Evolutionary conservation across 2,797 vertebrate genomes (phyloP).

Genomic region (Gymnocypris eckloni): DNA sequence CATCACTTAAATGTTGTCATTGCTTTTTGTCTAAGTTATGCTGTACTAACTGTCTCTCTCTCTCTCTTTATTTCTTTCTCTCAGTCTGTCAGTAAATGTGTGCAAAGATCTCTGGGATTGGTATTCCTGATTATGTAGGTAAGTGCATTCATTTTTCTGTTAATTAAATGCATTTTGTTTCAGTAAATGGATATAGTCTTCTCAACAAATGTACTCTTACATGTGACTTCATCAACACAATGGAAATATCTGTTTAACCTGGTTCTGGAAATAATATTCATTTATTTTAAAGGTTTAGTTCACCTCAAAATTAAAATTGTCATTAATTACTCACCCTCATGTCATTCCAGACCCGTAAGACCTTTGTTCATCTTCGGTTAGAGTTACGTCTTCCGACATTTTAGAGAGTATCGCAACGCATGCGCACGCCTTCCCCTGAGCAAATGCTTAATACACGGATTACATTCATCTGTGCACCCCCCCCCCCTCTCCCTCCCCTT

Average conservation of each 20-base stretch:
- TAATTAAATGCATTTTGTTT: background rate
- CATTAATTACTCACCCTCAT: too few relatives aligned
- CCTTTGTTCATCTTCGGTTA: too few relatives aligned
- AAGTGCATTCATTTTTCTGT: constrained; percentile 21
- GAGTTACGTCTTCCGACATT: too few relatives aligned
- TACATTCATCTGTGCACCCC: too few relatives aligned
- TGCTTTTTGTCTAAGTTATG: background rate
- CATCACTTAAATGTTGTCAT: background rate
- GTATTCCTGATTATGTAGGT: constrained; percentile 59
- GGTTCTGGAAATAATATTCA: background rate
- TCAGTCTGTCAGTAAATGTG: constrained; percentile 60
- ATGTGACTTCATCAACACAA: background rate
- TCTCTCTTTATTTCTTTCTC: background rate
- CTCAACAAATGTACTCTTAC: background rate
- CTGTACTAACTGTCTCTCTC: constrained; percentile 5
- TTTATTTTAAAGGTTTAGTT: background rate
- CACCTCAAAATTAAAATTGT: too few relatives aligned
- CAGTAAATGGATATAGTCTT: background rate
- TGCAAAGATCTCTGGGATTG: constrained; percentile 59
- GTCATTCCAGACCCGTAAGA: too few relatives aligned
- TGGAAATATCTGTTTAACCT: background rate
- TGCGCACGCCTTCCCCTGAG: too few relatives aligned
- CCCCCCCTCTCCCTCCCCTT: too few relatives aligned
- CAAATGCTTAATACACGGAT: too few relatives aligned
- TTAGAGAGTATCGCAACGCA: too few relatives aligned